Conservation (phyloP, 2,888 invertebrate species). For the Drosophila meridionalis region DNA sequence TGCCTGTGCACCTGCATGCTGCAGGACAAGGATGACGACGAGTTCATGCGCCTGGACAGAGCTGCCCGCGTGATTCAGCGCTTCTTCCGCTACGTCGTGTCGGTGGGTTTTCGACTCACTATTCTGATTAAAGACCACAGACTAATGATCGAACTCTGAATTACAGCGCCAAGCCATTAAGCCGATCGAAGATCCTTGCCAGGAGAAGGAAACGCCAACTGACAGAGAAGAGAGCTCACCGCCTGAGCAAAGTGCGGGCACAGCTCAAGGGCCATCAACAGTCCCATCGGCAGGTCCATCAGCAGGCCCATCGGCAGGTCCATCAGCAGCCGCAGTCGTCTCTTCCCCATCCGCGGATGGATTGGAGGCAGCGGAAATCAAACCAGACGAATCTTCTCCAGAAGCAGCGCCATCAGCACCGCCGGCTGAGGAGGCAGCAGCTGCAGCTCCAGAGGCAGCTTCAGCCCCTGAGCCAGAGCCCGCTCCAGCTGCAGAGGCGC, state of each 20-base stretch:
- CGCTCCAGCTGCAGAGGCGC: slow-evolving; percentile 15
- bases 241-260: background rate
- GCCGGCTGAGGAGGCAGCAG: background rate
- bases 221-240: background rate
- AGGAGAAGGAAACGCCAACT: slow-evolving; percentile 34
- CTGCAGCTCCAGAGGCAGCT: background rate
- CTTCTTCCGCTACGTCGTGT: slow-evolving; percentile 56
- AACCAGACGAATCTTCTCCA: background rate
- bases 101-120: slow-evolving; percentile 31
- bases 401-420: background rate
- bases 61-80: slow-evolving; percentile 64
- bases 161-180: slow-evolving; percentile 40
- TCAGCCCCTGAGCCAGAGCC: too few relatives aligned
- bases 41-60: slow-evolving; percentile 13
- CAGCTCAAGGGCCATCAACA: background rate
- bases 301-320: too few relatives aligned
- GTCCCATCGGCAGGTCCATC: too few relatives aligned
- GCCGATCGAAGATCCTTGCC: slow-evolving; percentile 37
- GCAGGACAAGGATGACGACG: slow-evolving; percentile 42
- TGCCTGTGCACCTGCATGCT: slow-evolving; percentile 61
- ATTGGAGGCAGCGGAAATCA: background rate
- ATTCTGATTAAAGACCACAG: too few relatives aligned
- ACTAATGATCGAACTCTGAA: background rate
- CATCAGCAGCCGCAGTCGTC: background rate
- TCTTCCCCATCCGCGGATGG: background rate